Evolutionary conservation across 2,797 vertebrate genomes (phyloP).

Genomic region (Notolabrus celidotus): DNA sequence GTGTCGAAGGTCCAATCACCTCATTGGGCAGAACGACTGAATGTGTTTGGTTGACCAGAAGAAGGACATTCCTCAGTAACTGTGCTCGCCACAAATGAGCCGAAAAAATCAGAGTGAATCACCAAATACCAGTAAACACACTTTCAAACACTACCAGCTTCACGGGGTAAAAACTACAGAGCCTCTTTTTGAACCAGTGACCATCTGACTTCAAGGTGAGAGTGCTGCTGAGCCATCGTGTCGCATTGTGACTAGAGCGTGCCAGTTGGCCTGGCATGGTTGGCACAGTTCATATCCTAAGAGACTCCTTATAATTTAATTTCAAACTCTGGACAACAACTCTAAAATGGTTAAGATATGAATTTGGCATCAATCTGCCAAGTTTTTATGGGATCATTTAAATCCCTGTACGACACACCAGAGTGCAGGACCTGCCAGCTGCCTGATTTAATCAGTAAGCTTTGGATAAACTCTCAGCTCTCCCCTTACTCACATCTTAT

Average conservation of each 20-base stretch:
- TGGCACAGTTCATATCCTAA: conserved; percentile 19
- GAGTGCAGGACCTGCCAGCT: conserved; percentile 34
- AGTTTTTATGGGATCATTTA: conserved; percentile 52
- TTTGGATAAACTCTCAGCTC: conserved; percentile 11
- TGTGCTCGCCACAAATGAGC: no score
- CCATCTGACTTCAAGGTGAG: not conserved
- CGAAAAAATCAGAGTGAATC: no score
- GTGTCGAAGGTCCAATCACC: no score
- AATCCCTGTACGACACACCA: conserved; percentile 43
- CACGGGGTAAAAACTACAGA: no score
- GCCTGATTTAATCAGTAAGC: conserved; percentile 44
- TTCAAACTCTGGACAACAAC: conserved; percentile 48
- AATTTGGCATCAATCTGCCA: conserved; percentile 50
- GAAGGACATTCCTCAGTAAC: no score
- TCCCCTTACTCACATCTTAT: conserved; percentile 26
- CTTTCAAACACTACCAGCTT: not conserved
- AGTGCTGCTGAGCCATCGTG: conserved; percentile 8
- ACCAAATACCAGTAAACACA: not conserved
- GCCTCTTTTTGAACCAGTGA: conserved; percentile 5
- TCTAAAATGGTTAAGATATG: conserved; percentile 38
- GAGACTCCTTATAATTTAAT: conserved; percentile 44
- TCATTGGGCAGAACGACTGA: no score
- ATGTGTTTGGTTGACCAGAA: no score
- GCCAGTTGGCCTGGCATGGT: conserved; percentile 12
- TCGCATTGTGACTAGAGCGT: not conserved